Evolutionary conservation across 2,888 invertebrate species (phyloP).

Genomic region (Mycalesis mineus): DNA sequence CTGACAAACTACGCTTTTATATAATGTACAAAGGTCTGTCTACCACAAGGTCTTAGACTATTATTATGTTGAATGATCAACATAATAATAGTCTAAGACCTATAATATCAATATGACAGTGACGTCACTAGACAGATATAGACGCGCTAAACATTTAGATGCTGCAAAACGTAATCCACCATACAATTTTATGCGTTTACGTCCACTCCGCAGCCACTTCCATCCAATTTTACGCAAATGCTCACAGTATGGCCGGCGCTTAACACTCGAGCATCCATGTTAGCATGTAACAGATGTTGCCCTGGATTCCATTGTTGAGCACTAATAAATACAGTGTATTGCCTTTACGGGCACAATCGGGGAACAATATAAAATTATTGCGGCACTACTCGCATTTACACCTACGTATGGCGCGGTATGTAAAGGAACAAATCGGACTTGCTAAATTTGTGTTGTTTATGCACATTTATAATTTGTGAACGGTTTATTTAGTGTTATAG

Average conservation of each 20-base stretch:
- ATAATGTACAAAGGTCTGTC: no score
- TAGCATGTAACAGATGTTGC: conserved; percentile 20
- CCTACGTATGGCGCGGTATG: conserved; percentile 12
- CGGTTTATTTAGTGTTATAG: conserved; percentile 5
- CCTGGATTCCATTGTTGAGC: conserved; percentile 28
- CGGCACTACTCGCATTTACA: conserved; percentile 29
- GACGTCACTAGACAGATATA: no score
- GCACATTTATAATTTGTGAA: conserved; percentile 9
- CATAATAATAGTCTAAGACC: neutral
- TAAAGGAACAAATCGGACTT: conserved; percentile 17
- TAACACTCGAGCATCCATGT: conserved; percentile 12
- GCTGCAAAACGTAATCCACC: neutral
- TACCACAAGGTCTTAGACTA: no score
- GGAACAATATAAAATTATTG: conserved; percentile 36
- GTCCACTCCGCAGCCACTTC: neutral
- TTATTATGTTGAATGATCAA: no score
- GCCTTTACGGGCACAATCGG: conserved; percentile 29
- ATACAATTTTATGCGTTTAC: neutral
- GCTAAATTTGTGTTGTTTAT: conserved; percentile 12
- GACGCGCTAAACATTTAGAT: neutral
- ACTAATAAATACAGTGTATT: conserved; percentile 34
- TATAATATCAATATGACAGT: no score
- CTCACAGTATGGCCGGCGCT: neutral
- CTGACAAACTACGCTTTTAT: no score
- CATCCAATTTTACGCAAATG: conserved; percentile 7